Evolutionary conservation across 2,113 vertebrate species (phyloP).

Genomic region (Campylorhamphus procurvoides): DNA sequence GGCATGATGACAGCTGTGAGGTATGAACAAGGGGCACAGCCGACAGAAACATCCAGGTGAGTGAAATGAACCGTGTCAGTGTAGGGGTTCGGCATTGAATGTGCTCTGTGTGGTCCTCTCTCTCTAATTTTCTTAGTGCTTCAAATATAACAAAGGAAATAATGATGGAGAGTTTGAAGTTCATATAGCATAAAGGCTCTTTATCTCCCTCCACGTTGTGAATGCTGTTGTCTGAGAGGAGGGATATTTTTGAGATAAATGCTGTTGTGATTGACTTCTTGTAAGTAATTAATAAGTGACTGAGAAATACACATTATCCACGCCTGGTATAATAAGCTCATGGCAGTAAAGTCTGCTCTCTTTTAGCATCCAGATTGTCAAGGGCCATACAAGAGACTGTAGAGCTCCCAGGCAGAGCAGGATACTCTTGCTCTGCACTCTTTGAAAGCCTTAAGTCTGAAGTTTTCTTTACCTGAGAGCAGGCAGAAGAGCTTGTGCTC

Average conservation of each 20-base stretch:
- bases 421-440: not conserved
- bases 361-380: not conserved
- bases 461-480: not conserved
- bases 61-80: not conserved
- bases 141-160: not conserved
- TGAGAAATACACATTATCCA: not conserved
- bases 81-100: not conserved
- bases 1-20: conserved; percentile 79
- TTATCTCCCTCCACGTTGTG: not conserved
- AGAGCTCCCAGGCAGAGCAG: not conserved
- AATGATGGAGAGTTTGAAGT: not conserved
- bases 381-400: not conserved
- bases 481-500: not conserved
- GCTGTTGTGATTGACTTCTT: not conserved
- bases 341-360: not conserved
- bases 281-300: not conserved
- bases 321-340: not conserved
- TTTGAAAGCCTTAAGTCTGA: not conserved
- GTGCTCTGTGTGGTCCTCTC: fast-evolving
- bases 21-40: conserved; percentile 76
- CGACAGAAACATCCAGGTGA: conserved; percentile 76
- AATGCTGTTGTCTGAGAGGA: not conserved
- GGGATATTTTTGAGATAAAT: not conserved
- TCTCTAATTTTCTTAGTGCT: not conserved
- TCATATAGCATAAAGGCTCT: not conserved